Conservation (phyloP, 2,888 invertebrate genomes). For the Tromatobia lineatoria region DNA sequence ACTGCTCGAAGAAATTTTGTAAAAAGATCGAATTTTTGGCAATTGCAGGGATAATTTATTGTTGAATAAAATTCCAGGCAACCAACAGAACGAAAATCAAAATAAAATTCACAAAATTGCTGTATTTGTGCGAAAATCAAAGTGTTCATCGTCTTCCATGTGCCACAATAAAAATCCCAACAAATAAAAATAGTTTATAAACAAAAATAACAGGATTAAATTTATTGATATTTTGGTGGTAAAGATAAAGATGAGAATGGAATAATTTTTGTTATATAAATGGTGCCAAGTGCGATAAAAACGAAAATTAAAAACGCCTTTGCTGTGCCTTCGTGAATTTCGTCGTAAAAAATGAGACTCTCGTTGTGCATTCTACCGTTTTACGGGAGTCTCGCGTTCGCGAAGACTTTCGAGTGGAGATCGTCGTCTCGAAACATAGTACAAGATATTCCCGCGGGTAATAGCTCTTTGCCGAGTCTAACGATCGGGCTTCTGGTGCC, state of each 20-base stretch:
- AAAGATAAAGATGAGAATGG: background rate
- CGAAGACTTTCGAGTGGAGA: conserved; percentile 73
- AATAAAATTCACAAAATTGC: conserved; percentile 6
- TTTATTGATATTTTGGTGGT: background rate
- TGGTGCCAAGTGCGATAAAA: conserved; percentile 48
- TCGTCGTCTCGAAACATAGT: conserved; percentile 64
- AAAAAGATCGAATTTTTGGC: background rate
- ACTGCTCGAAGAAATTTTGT: conserved; percentile 29
- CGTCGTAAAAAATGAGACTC: conserved; percentile 71
- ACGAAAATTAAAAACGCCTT: conserved; percentile 27
- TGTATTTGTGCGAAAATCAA: conserved; percentile 12
- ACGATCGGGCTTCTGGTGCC: conserved; percentile 88
- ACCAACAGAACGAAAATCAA: conserved; percentile 13
- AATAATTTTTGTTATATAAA: conserved; percentile 9
- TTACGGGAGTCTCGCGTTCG: conserved; percentile 74
- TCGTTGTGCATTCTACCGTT: conserved; percentile 72
- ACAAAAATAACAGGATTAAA: conserved; percentile 18
- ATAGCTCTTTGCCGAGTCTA: conserved; percentile 78
- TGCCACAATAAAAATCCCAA: background rate
- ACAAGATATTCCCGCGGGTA: conserved; percentile 64
- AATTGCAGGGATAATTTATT: background rate
- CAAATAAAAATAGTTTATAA: background rate
- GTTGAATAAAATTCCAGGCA: conserved; percentile 10
- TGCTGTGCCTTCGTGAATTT: conserved; percentile 60
- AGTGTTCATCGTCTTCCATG: conserved; percentile 60